Evolutionary conservation across 2,888 invertebrate species (phyloP).

Genomic region (Bellardia pandia): DNA sequence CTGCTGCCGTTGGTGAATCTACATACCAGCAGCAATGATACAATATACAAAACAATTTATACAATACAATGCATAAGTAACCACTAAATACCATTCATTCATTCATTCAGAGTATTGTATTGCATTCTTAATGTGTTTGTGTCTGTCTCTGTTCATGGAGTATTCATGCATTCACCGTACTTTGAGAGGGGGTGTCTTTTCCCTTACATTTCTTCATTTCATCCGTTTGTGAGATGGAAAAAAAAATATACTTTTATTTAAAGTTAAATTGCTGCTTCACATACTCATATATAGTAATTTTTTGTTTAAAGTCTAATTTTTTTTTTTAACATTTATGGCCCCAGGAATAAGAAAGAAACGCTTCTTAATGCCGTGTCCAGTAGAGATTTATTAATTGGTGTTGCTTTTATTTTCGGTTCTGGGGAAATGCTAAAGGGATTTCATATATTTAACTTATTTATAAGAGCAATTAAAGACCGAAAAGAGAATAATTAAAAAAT

Average conservation of each 20-base stretch:
- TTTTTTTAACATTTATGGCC: background rate
- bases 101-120: constrained; percentile 4
- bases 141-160: background rate
- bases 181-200: background rate
- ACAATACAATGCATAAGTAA: constrained; percentile 21
- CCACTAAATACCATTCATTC: constrained; percentile 12
- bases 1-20: background rate
- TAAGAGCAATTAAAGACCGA: background rate
- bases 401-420: background rate
- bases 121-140: constrained; percentile 22
- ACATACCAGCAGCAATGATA: background rate
- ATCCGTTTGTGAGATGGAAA: background rate
- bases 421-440: background rate
- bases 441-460: too few species aligned
- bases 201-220: background rate
- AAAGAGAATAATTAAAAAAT: background rate
- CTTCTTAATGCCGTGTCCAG: background rate
- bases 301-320: background rate
- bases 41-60: background rate
- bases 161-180: background rate
- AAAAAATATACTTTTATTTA: background rate
- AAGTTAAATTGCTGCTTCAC: background rate
- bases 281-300: background rate
- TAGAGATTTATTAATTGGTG: background rate
- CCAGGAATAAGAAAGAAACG: background rate